Evolutionary conservation across 1,140 invertebrate species (phyloP).

Genomic region (Lordiphosa mommai): DNA sequence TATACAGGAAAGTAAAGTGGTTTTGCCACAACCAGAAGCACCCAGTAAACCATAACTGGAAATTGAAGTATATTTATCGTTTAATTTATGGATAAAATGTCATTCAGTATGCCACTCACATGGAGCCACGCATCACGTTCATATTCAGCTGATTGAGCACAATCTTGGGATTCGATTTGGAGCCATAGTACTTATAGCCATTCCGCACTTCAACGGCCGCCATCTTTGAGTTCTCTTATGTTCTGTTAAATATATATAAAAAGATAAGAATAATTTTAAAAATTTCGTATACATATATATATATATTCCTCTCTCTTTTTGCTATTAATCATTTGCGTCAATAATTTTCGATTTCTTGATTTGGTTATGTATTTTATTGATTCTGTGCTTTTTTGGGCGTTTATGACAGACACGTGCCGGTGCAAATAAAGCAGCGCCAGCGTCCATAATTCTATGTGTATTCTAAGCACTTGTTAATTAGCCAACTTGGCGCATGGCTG

Average conservation of each 20-base stretch:
- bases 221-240: conserved; percentile 39
- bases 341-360: conserved; percentile 50
- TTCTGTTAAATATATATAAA: conserved; percentile 1
- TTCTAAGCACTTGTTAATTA: conserved; percentile 33
- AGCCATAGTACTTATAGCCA: conserved; percentile 82
- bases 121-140: conserved; percentile 82
- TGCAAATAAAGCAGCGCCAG: conserved; percentile 38
- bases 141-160: conserved; percentile 82
- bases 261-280: neutral
- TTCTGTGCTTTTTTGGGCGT: conserved; percentile 34
- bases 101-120: conserved; percentile 80
- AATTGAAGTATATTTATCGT: conserved; percentile 4
- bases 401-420: conserved; percentile 64
- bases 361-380: conserved; percentile 71
- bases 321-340: conserved; percentile 58
- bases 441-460: conserved; percentile 35
- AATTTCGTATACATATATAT: neutral
- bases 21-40: conserved; percentile 92
- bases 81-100: neutral
- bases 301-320: neutral
- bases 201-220: conserved; percentile 82
- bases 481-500: conserved; percentile 18
- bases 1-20: conserved; percentile 91
- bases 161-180: conserved; percentile 80
- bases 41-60: conserved; percentile 91